Evolutionary conservation across 2,888 invertebrate species (phyloP), one percentile per base, ranked within the genome.

Genomic region (Athalia circularis): DNA sequence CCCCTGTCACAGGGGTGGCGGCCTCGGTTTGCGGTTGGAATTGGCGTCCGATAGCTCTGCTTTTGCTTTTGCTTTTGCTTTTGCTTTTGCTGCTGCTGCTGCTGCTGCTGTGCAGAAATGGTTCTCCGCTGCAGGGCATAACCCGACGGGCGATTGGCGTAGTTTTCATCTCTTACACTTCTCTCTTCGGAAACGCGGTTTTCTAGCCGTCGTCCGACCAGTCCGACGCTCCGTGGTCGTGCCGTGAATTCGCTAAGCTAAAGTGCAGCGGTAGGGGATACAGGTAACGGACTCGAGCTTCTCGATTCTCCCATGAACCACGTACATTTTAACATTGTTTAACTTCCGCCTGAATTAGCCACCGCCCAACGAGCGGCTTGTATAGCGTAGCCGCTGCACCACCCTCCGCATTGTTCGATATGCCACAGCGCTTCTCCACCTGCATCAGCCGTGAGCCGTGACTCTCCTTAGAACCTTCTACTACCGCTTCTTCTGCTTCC

Each of bases 341-440:
- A 85, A 88, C 88, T 88, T 88, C 86, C 84, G 84, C 84, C 84
- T 86, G 88, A 88, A 89, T 88, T 87, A 87, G 86, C 86, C 85
- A 83, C 79, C 85, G 82, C 82, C 84, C 80, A 83, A 61, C 67
- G 45, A 81, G 80, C 80, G 67, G 75, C 54, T n/a, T n/a, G 70
- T 81, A 29, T 2, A 29, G 29, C 29, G 29, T 29, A 29, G 29
- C 29, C 29, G 2, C 29, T 29, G 29, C 29, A 29, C 29, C 29
- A 29, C 29, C 29, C 29, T 29, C 29, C 29, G 79, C 85, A 84
- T 86, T 86, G 84, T 86, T 85, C 85, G 57, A 45, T 72, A 13
- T 47, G 8, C 47, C 65, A 29, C 29, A 11, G 11, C n/a, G 9
- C n/a, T 13, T 48, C 48, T 59, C 72, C 45, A 6, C 3, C 9